These are phyloP conservation scores for Fistularia tabacaria DNA, from an alignment of 2,797 vertebrate genomes.

Conservation along the genomic window DNA sequence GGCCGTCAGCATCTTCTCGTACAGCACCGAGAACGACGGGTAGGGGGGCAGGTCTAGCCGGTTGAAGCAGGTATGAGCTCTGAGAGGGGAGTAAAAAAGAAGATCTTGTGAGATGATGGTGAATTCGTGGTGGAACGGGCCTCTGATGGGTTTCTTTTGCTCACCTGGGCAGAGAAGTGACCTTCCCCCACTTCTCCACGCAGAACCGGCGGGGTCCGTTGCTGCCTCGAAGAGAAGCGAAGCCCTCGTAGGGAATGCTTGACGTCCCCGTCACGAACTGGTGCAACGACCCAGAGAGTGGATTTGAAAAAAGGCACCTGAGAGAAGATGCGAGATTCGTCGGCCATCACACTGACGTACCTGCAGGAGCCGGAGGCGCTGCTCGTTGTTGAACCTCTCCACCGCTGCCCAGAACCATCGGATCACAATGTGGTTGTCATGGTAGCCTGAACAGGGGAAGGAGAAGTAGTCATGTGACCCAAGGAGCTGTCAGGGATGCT, in stretches of 20 bases:
- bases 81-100: slow-evolving; percentile 38
- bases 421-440: slow-evolving; percentile 98
- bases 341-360: slow-evolving; percentile 52
- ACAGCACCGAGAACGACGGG: slow-evolving; percentile 93
- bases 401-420: slow-evolving; percentile 99
- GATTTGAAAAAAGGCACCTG: too few species aligned
- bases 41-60: slow-evolving; percentile 94
- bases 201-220: slow-evolving; percentile 95
- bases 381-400: slow-evolving; percentile 98
- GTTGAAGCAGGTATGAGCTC: slow-evolving; percentile 97
- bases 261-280: slow-evolving; percentile 97
- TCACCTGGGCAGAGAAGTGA: slow-evolving; percentile 89
- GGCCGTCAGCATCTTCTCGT: slow-evolving; percentile 93
- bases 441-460: slow-evolving; percentile 82
- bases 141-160: not conserved
- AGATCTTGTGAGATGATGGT: not conserved
- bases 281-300: not conserved
- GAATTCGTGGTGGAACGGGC: not conserved
- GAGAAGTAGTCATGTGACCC: too few species aligned
- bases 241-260: slow-evolving; percentile 96
- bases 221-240: slow-evolving; percentile 91
- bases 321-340: not conserved
- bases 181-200: slow-evolving; percentile 97
- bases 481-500: too few species aligned
- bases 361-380: slow-evolving; percentile 93